Conservation (phyloP, 2,797 vertebrate genomes). For the Urocyon cinereoargenteus region DNA sequence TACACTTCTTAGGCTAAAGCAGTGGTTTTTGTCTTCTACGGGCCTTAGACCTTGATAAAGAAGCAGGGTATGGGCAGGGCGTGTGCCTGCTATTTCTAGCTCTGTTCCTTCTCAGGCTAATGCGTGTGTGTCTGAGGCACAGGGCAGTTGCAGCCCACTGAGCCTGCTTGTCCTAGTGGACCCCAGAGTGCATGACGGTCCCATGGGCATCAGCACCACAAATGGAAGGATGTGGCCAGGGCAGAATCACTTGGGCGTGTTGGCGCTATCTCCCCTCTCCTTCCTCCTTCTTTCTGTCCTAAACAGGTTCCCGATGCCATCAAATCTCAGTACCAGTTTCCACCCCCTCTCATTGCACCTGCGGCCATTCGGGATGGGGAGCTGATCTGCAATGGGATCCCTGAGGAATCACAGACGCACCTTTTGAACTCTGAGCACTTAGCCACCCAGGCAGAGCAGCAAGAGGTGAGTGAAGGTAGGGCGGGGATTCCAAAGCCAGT, state of each 20-base stretch:
- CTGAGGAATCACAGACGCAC: slow-evolving; percentile 90
- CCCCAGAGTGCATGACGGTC: neutral
- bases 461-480: slow-evolving; percentile 92
- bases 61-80: neutral
- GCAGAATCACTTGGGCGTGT: neutral
- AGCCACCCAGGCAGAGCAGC: slow-evolving; percentile 95
- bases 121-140: neutral
- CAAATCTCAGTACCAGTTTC: slow-evolving; percentile 97
- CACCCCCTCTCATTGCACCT: slow-evolving; percentile 92
- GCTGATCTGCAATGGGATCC: slow-evolving; percentile 95
- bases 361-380: slow-evolving; percentile 95
- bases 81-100: neutral
- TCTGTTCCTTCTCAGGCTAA: slow-evolving; percentile 26
- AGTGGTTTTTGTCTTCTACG: neutral
- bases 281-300: slow-evolving; percentile 69
- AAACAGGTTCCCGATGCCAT: slow-evolving; percentile 98
- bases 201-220: neutral
- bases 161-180: neutral
- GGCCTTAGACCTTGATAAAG: slow-evolving; percentile 38
- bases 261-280: slow-evolving; percentile 57
- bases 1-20: slow-evolving; percentile 21
- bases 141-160: neutral
- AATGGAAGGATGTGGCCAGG: neutral
- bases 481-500: slow-evolving; percentile 46
- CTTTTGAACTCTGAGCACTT: slow-evolving; percentile 93